phyloP scores from a whole-genome alignment of 2,797 vertebrate species.

The Pitangus sulphuratus region DNA sequence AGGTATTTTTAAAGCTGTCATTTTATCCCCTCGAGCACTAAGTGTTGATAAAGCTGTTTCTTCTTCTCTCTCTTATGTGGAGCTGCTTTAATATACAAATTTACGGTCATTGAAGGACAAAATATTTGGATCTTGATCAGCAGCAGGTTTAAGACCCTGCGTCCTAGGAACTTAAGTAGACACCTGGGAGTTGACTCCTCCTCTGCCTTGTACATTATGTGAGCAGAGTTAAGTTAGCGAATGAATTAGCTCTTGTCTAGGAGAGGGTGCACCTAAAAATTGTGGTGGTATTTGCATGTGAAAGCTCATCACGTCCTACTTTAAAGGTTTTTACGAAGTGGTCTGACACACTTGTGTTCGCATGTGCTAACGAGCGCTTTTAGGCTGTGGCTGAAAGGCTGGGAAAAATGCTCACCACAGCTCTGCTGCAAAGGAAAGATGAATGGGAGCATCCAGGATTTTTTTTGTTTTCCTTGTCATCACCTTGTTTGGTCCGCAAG shows the following conservation, averaged over 20 bases:
- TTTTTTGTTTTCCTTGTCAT: neutral
- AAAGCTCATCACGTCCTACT: neutral
- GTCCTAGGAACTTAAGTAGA: neutral
- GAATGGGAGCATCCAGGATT: neutral
- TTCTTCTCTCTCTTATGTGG: neutral
- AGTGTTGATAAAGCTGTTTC: neutral
- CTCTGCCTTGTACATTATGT: fast-evolving
- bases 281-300: fast-evolving
- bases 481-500: neutral
- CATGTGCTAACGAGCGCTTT: neutral
- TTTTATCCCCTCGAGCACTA: neutral
- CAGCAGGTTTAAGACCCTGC: neutral
- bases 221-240: neutral
- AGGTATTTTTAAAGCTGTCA: neutral
- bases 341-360: fast-evolving
- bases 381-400: neutral
- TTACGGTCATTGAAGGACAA: neutral
- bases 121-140: neutral
- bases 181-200: neutral
- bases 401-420: neutral
- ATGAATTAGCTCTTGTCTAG: neutral
- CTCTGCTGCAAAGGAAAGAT: neutral
- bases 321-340: neutral
- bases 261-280: neutral
- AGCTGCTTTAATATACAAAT: neutral